These are phyloP conservation scores for Strigops habroptila DNA, from an alignment of 2,113 vertebrate genomes.

Conservation along the genomic window DNA sequence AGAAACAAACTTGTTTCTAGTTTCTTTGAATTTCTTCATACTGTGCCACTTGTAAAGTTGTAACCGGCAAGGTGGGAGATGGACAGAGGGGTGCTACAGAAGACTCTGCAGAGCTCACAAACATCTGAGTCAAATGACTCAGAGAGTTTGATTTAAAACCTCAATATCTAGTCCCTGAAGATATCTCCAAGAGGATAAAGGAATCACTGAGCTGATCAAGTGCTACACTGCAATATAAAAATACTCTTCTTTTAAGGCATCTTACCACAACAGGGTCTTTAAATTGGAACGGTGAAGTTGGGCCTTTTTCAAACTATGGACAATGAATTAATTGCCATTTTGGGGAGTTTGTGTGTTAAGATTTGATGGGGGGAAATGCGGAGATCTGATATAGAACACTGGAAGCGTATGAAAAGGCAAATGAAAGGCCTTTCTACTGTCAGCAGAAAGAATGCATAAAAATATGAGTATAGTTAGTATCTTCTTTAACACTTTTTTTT, in stretches of 20 bases:
- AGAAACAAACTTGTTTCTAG: conserved; percentile 20
- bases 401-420: not conserved
- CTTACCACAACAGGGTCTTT: not conserved
- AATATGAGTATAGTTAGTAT: not conserved
- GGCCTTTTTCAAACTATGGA: not conserved
- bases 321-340: not conserved
- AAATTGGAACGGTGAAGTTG: not conserved
- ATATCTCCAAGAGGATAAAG: conserved; percentile 41
- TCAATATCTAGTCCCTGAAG: not conserved
- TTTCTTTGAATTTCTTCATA: conserved; percentile 57
- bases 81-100: not conserved
- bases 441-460: conserved; percentile 2
- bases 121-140: no score
- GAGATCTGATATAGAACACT: not conserved
- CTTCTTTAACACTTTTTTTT: not conserved
- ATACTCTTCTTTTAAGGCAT: not conserved
- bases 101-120: not conserved
- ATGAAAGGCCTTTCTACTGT: not conserved
- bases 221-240: conserved; percentile 2
- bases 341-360: not conserved
- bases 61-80: not conserved
- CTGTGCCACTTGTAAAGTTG: not conserved
- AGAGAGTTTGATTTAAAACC: conserved; percentile 50
- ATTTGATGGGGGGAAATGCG: not conserved
- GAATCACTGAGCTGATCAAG: conserved; percentile 56